phyloP scores from a whole-genome alignment of 2,113 vertebrate genomes.

The Pandion haliaetus region DNA sequence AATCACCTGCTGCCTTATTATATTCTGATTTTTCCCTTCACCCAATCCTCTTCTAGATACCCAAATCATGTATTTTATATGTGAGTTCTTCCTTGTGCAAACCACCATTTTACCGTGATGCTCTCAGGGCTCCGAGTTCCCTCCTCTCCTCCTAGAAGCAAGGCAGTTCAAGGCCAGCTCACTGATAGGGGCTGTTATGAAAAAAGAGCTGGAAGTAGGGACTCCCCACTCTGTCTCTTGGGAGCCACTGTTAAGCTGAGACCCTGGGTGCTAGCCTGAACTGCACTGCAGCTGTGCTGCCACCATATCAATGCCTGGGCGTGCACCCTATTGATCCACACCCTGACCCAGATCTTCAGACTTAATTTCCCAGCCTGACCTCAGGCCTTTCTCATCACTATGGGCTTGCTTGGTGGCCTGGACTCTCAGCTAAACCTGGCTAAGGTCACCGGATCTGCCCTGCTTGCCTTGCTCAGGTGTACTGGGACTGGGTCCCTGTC shows the following conservation, averaged over 20 bases:
- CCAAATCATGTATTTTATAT: neutral
- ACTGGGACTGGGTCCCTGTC: neutral
- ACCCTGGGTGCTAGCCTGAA: neutral
- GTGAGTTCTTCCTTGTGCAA: neutral
- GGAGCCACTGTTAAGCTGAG: neutral
- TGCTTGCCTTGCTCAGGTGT: neutral
- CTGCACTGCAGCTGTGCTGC: neutral
- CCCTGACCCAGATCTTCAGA: neutral
- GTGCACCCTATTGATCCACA: neutral
- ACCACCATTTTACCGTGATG: neutral
- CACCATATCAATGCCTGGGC: neutral
- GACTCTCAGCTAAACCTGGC: neutral
- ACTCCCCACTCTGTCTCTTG: neutral
- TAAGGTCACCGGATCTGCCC: neutral
- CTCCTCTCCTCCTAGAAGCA: neutral
- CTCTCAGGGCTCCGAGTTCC: neutral
- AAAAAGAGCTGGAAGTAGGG: neutral
- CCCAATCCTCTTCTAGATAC: neutral
- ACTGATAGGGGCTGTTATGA: neutral
- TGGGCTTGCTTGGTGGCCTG: neutral
- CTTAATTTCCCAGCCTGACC: neutral
- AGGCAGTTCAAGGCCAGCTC: neutral
- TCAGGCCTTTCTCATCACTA: neutral
- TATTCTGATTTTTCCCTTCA: neutral
- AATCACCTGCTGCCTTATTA: neutral